Base-by-base conservation (phyloP, 1,140 invertebrate species). In the Aphaenogaster floridana region DNA sequence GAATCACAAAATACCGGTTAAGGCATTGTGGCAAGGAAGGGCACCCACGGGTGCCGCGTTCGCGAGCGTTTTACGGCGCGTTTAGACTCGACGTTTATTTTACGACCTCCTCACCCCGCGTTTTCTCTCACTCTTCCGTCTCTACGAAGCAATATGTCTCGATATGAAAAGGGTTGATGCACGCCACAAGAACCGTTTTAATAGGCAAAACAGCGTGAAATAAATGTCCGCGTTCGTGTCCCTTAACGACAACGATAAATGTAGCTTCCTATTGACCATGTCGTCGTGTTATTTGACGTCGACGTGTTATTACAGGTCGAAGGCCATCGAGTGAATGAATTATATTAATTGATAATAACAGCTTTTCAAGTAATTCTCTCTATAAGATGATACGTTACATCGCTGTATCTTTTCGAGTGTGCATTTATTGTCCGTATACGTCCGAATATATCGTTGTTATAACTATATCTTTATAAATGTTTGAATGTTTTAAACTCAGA, bases 71-170 rank as follows among this genome's bases (percentile, higher is more conserved):
- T 81, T 81, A 81, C 36, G 36, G 21, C 39, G 39, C 21, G 64
- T 81, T 81, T 59, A 81, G 15, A 71, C 66, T 34, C 57, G 79
- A 81, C 64, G 66, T 81, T 81, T 71, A 71, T 81, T 81, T 81
- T 59, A 81, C 48, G 39, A 71, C 52, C 52, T 64, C 36, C 59
- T 81, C 64, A 71, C 66, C 66, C 21, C 21, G 48, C 8, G 13
- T 34, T 0, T 5, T 78, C 15, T 13, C 8, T 45, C 45, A n/a
- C n/a, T 21, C 45, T 66, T 11, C 66, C 61, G 45, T 50, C 4
- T 17, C 9, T 15, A 52, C 21, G 42, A 45, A 17, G 21, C 42
- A 42, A 13, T 52, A 45, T 5, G 7, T 71, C 50, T 28, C 48
- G 64, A 81, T 57, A 36, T 13, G 13, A 34, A 34, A 71, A 57